These are phyloP conservation scores for Lates japonicus DNA, from an alignment of 2,797 vertebrate species.

Conservation along the genomic window DNA sequence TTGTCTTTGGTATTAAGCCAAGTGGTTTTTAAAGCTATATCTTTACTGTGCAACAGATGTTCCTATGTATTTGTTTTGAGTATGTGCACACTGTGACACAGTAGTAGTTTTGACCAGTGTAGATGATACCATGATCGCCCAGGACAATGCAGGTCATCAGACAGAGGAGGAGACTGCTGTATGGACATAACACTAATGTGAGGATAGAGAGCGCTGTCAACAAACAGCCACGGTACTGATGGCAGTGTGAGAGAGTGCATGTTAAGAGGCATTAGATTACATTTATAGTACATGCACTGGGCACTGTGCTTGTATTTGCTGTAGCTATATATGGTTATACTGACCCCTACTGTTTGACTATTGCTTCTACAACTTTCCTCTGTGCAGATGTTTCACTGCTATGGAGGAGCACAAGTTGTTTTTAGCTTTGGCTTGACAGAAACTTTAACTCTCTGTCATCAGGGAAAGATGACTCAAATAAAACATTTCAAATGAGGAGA, in stretches of 20 bases:
- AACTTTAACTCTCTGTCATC: neutral
- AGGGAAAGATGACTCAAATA: neutral
- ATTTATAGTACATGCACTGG: neutral
- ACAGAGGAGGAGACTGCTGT: constrained; percentile 13
- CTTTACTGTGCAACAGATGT: neutral
- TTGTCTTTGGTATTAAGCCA: neutral
- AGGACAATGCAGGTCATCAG: constrained; percentile 1
- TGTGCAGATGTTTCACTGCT: neutral
- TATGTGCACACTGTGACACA: neutral
- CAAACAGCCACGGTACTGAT: constrained; percentile 11
- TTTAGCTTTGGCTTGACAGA: neutral
- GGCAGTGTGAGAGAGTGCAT: constrained; percentile 1
- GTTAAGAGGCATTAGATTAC: constrained; percentile 22
- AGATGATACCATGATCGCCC: neutral
- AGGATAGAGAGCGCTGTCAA: constrained; percentile 28
- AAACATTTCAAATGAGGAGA: neutral
- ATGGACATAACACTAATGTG: constrained; percentile 32
- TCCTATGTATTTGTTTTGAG: neutral
- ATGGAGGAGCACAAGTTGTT: too few relatives aligned
- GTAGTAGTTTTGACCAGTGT: neutral
- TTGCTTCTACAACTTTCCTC: constrained; percentile 30
- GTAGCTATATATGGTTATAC: constrained; percentile 37
- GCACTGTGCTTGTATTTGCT: neutral
- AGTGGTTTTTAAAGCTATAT: neutral
- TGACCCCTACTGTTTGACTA: constrained; percentile 69